A percentile compares a stretch with the other conserved stretches of the same genome.
These are phyloP conservation scores for Armadillidium nasatum DNA, from an alignment of 1,140 invertebrate genomes.

Conservation along the genomic window DNA sequence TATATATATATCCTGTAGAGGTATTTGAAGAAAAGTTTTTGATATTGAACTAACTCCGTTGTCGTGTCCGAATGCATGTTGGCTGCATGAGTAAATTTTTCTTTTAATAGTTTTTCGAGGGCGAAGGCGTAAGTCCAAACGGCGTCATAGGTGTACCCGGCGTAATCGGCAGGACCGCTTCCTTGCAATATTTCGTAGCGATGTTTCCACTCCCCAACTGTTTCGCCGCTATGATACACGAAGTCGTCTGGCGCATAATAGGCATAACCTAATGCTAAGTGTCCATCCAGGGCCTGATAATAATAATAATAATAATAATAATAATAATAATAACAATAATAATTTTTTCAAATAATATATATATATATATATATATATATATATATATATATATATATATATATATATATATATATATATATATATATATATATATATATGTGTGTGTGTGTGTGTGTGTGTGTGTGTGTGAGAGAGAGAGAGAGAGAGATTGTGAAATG, in stretches of 20 bases:
- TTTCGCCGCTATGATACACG: slow-evolving; percentile 60
- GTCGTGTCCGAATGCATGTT: slow-evolving; percentile 58
- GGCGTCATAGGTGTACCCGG: slow-evolving; percentile 74
- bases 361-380: background rate
- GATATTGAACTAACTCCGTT: slow-evolving; percentile 53
- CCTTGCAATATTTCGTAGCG: slow-evolving; percentile 31
- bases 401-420: too few species aligned
- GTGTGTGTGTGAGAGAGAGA: too few species aligned
- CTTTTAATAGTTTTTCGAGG: slow-evolving; percentile 60
- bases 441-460: too few species aligned
- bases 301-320: background rate
- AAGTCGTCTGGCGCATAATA: slow-evolving; percentile 60
- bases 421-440: too few species aligned
- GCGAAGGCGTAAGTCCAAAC: slow-evolving; percentile 77
- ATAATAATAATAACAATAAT: slow-evolving; percentile 9
- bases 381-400: too few species aligned
- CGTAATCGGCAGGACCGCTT: slow-evolving; percentile 56
- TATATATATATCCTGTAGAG: background rate
- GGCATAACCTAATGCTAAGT: slow-evolving; percentile 66
- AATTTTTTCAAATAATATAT: background rate
- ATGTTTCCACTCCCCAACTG: slow-evolving; percentile 49
- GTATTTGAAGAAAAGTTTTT: background rate
- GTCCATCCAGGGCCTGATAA: slow-evolving; percentile 64
- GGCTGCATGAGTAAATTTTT: slow-evolving; percentile 57
- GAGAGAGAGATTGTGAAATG: too few species aligned